A percentile compares a stretch with the other conserved stretches of the same genome.
Evolutionary conservation across 1,140 invertebrate species (phyloP).

Genomic region (roundworm (Caenorhabditis elegans)): WBcel235 BX284603.4:5707501-5708000

Average conservation of each 20-base stretch:
- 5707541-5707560: conserved; percentile 24
- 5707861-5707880: conserved; percentile 4
- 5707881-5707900: conserved; percentile 5
- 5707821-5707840: too few species aligned
- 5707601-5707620: not conserved
- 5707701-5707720: too few species aligned
- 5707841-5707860: not conserved
- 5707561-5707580: not conserved
- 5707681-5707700: too few species aligned
- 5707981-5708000: conserved; percentile 40
- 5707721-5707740: too few species aligned
- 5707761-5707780: too few species aligned
- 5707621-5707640: conserved; percentile 23
- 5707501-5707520: conserved; percentile 31
- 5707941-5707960: conserved; percentile 13
- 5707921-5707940: not conserved
- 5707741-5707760: too few species aligned
- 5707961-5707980: conserved; percentile 39
- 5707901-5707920: conserved; percentile 8
- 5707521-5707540: conserved; percentile 33
- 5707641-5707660: conserved; percentile 36
- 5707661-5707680: too few species aligned
- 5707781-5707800: not conserved
- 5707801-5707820: not conserved
- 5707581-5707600: not conserved